phyloP scores from a whole-genome alignment of 2,888 invertebrate genomes.

The Phengaris alcon region DNA sequence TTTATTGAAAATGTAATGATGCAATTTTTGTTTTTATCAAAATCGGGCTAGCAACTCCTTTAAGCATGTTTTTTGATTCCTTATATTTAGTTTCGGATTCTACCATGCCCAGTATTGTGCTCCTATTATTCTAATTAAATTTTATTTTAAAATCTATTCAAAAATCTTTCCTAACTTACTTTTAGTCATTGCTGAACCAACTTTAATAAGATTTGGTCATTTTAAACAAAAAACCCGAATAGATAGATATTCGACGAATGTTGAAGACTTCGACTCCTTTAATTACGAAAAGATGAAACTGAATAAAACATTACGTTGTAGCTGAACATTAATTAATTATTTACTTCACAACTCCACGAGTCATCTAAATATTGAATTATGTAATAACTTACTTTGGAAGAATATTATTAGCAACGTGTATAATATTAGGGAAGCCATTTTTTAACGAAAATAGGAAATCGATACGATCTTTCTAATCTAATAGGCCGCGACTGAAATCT shows the following conservation, averaged over 20 bases:
- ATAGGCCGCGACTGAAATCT: slow-evolving; percentile 2
- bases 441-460: slow-evolving; percentile 35
- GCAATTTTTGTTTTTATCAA: too few relatives aligned
- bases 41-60: too few relatives aligned
- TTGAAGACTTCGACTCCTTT: not conserved
- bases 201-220: not conserved
- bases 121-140: too few relatives aligned
- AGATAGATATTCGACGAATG: not conserved
- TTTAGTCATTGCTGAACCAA: too few relatives aligned
- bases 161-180: too few relatives aligned
- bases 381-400: slow-evolving; percentile 59
- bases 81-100: too few relatives aligned
- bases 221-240: not conserved
- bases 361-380: slow-evolving; percentile 22
- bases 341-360: not conserved
- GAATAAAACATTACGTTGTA: slow-evolving; percentile 14
- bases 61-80: too few relatives aligned
- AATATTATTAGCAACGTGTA: slow-evolving; percentile 57
- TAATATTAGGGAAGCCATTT: slow-evolving; percentile 56
- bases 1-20: too few relatives aligned
- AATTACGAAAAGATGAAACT: slow-evolving; percentile 3
- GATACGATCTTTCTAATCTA: not conserved
- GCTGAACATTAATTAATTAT: slow-evolving; percentile 5
- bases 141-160: too few relatives aligned
- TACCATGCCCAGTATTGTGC: too few relatives aligned